Evolutionary conservation across 2,888 invertebrate genomes (phyloP).

Genomic region (Gerris lacustris): DNA sequence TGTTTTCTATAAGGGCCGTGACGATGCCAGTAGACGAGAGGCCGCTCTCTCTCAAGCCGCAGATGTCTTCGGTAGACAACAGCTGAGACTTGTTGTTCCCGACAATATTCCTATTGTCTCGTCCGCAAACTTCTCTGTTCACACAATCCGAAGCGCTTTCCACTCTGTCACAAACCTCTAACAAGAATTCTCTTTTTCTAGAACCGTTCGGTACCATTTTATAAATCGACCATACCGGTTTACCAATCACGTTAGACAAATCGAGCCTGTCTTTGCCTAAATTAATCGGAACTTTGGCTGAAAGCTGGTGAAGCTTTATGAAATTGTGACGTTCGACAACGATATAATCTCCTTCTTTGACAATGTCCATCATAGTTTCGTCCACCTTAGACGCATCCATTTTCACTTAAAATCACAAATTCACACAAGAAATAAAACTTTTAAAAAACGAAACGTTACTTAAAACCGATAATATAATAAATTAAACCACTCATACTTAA

Average conservation of each 20-base stretch:
- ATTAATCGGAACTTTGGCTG: slow-evolving; percentile 48
- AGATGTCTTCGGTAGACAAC: slow-evolving; percentile 70
- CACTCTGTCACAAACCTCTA: slow-evolving; percentile 41
- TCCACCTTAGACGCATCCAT: neutral
- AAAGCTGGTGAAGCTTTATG: slow-evolving; percentile 60
- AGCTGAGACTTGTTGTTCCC: slow-evolving; percentile 72
- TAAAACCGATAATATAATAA: no score
- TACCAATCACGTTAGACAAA: slow-evolving; percentile 52
- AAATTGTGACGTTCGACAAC: slow-evolving; percentile 66
- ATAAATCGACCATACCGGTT: slow-evolving; percentile 60
- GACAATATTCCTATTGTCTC: slow-evolving; percentile 70
- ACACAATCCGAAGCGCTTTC: slow-evolving; percentile 49
- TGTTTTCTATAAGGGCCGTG: slow-evolving; percentile 75
- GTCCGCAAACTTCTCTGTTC: slow-evolving; percentile 53
- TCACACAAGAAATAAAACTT: no score
- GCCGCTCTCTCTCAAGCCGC: slow-evolving; percentile 61
- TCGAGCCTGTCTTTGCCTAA: slow-evolving; percentile 59
- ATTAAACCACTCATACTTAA: no score
- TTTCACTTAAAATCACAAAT: no score
- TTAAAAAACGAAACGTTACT: no score
- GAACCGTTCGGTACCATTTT: slow-evolving; percentile 51
- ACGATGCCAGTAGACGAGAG: slow-evolving; percentile 71
- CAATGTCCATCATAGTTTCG: slow-evolving; percentile 33
- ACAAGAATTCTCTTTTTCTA: slow-evolving; percentile 42
- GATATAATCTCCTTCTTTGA: slow-evolving; percentile 58